Conservation (phyloP, 2,888 invertebrate species). For the Troides oblongomaculatus region DNA sequence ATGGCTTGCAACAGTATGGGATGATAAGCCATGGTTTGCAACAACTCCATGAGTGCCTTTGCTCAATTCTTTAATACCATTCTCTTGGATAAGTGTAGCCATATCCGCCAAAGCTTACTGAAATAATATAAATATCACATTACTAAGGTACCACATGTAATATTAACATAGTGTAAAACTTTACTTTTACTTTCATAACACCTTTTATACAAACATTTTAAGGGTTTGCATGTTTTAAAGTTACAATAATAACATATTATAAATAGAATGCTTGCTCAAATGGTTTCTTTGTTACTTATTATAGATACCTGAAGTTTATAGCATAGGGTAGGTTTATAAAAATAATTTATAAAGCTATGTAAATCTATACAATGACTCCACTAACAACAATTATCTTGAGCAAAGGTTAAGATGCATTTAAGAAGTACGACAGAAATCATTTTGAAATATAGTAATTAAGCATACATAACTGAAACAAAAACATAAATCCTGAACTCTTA, state of each 20-base stretch:
- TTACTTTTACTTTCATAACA: not conserved
- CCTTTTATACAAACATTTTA: not conserved
- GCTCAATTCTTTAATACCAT: constrained; percentile 87
- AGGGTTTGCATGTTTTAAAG: not conserved
- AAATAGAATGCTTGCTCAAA: not conserved
- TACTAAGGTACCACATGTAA: not conserved
- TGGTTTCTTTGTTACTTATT: too few relatives aligned
- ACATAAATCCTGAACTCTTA: constrained; percentile 2
- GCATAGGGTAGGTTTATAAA: too few relatives aligned
- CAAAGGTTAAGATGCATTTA: not conserved
- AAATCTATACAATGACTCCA: not conserved
- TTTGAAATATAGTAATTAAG: not conserved
- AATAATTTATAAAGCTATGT: not conserved
- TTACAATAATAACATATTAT: not conserved
- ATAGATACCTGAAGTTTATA: too few relatives aligned
- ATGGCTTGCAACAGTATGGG: constrained; percentile 66
- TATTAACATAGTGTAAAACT: not conserved
- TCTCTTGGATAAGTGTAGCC: constrained; percentile 92
- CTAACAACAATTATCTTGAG: not conserved
- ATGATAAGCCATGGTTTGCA: constrained; percentile 65
- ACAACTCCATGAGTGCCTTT: constrained; percentile 80
- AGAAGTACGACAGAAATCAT: not conserved
- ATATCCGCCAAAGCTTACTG: constrained; percentile 78
- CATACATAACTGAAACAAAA: not conserved
- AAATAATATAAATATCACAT: constrained; percentile 39